Evolutionary conservation across 2,797 vertebrate genomes (phyloP), one percentile per base, ranked within the genome.

Genomic region (Pantherophis alleghaniensis): DNA sequence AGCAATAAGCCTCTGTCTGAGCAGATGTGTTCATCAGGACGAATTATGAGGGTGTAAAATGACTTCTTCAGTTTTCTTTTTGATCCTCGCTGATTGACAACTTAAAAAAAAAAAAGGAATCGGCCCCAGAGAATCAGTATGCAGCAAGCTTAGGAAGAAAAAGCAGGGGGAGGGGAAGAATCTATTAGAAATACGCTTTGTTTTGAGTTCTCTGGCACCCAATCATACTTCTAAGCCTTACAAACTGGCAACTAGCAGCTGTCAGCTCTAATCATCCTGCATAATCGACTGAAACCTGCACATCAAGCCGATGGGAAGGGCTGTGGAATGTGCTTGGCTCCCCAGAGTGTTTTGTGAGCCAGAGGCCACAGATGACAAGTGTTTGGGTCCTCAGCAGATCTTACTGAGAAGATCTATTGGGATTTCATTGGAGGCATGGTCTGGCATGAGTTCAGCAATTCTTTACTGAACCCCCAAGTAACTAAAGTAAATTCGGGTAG

Each of bases 21-120:
- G 86, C 91, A 88, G 91, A 92, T 88, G 93, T 92, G 93, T 91
- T 92, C 88, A 91, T 86, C 89, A 91, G 89, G 63, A 88, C 7
- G 87, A 93, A 93, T 93, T 93, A 93, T 93, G 89, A 93, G 90
- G 59, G 90, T 93, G 90, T 91, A 93, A 91, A 93, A 90, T 91
- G 89, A 88, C 66, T 63, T 92, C 86, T 88, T 57, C 66, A 89
- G 91, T 59, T 66, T 91, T 94, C 89, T 69, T 90, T 94, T 94
- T 92, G 93, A 94, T 94, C 93, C 91, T 63, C 0, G 14, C 93
- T 94, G 93, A 94, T 86, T 94, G 93, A 88, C 91, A 91, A 91
- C 88, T 89, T 18, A 5, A 66, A 16, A 66, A 63, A 28, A 86
- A 94, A 88, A 22, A 91, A 57, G 86, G 66, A 59, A 91, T 59